Evolutionary conservation across 2,113 vertebrate genomes (phyloP), one percentile per base, ranked within the genome.

Genomic region (Etheostoma spectabile): DNA sequence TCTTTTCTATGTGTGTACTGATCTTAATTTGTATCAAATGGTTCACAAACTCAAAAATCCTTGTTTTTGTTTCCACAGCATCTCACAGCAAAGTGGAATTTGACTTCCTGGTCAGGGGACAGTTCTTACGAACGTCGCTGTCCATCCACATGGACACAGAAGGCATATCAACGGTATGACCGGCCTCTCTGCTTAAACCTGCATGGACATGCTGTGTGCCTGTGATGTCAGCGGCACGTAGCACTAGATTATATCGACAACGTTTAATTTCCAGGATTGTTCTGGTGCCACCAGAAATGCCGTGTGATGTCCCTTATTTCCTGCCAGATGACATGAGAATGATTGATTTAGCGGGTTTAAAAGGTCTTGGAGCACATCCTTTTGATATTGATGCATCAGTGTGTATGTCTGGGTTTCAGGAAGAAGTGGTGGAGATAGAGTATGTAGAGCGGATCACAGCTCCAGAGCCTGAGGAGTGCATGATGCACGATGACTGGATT

Each of bases 401-500:
- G 22, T 77, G 45, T 82, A 22, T 76, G 80, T 83, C 57, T 90
- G 48, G 91, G 62, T 90, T 90, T 66, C 85, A 99, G 98, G 98
- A 99, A 96, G 97, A 99, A 6, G 98, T 99, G 64, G 96, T 99
- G 84, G 97, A 98, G 91, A 95, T 99, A 0, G 97, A 99, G 66
- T 99, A 99, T 2, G 97, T 99, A 56, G 97, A 98, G 91, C 96
- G 96, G 79, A 96, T 97, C 42, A 97, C 94, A 3, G 98, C 98
- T 2, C 98, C 98, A 6, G 96, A 99, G 82, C 97, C 98, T 0
- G 96, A 99, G 90, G 97, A 99, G 70, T 99, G 98, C 79, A 96
- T 99, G 91, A 95, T 99, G 93, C 98, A 99, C 0, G 98, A 99
- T 5, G 98, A 99, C 93, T 99, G 98, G 98, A 97, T 99, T 84